Percentiles rank a stretch among this genome's conserved stretches.
These are phyloP conservation scores for Gallinago stenura DNA, from an alignment of 2,797 vertebrate species.

Conservation along the genomic window DNA sequence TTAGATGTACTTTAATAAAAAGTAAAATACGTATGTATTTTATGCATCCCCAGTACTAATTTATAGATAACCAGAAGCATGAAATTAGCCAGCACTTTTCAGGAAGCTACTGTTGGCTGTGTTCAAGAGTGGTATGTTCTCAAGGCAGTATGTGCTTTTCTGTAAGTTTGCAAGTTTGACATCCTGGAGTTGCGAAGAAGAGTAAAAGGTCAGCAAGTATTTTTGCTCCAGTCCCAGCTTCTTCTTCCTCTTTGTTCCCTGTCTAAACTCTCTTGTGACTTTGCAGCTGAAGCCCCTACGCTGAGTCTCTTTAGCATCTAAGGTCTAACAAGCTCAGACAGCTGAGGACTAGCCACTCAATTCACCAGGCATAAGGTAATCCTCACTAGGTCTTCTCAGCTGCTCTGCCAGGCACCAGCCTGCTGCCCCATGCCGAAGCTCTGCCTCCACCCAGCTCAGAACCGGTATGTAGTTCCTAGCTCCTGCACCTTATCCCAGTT, in stretches of 20 bases:
- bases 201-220: not conserved
- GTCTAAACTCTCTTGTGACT: not conserved
- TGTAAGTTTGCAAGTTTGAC: not conserved
- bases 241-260: not conserved
- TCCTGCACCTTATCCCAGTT: not conserved
- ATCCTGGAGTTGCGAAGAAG: not conserved
- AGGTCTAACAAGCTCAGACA: not conserved
- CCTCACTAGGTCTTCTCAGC: not conserved
- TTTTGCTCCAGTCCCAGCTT: not conserved
- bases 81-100: not conserved
- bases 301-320: not conserved
- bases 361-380: not conserved
- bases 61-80: not conserved
- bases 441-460: not conserved
- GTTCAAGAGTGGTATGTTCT: not conserved
- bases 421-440: not conserved
- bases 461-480: not conserved
- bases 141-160: not conserved
- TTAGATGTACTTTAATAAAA: not conserved
- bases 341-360: not conserved
- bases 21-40: not conserved
- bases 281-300: not conserved
- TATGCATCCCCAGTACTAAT: not conserved
- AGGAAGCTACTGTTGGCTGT: not conserved
- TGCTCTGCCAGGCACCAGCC: not conserved